These are phyloP conservation scores for Mimas tiliae DNA, from an alignment of 2,888 invertebrate species.

Conservation along the genomic window DNA sequence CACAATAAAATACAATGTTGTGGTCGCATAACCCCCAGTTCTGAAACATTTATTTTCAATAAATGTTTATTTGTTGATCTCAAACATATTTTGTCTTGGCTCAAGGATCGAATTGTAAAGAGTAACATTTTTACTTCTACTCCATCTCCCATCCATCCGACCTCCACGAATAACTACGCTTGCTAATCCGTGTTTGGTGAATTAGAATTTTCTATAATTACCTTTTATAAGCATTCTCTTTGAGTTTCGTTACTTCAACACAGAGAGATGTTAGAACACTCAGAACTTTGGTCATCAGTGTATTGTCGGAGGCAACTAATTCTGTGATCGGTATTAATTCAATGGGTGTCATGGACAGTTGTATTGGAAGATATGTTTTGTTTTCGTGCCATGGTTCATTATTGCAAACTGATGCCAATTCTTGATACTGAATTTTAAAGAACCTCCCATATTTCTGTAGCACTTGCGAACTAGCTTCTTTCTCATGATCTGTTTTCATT, in stretches of 20 bases:
- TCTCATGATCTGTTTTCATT: conserved; percentile 68
- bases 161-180: no score
- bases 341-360: conserved; percentile 70
- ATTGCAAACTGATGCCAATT: conserved; percentile 52
- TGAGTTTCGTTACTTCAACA: conserved; percentile 89
- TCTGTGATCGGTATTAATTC: conserved; percentile 88
- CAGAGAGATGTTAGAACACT: conserved; percentile 92
- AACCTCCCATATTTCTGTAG: conserved; percentile 76
- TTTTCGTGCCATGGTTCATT: conserved; percentile 61
- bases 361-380: conserved; percentile 67
- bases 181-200: no score
- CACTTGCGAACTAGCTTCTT: conserved; percentile 71
- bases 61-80: no score
- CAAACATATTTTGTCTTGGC: no score
- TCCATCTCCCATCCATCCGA: no score
- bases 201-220: conserved; percentile 54
- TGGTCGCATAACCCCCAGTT: no score
- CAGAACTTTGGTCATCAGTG: conserved; percentile 90
- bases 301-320: conserved; percentile 93
- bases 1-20: no score
- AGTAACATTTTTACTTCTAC: no score
- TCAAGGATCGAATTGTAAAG: no score
- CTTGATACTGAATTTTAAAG: conserved; percentile 74
- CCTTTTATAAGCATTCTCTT: conserved; percentile 87
- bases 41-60: no score